Evolutionary conservation across 2,797 vertebrate genomes (phyloP).

Genomic region (Astyanax mexicanus): DNA sequence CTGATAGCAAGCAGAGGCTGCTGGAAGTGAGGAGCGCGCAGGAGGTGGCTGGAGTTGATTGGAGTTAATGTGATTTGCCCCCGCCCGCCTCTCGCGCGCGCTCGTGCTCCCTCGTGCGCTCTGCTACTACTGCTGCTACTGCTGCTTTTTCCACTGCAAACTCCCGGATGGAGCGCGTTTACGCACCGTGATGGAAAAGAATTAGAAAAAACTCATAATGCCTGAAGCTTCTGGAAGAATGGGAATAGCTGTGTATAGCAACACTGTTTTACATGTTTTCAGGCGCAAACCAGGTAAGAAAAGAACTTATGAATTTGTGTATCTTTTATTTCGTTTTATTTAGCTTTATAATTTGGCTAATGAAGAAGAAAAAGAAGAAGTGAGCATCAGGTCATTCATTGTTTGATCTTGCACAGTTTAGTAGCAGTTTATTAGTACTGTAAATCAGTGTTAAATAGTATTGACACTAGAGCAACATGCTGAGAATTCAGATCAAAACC

Average conservation of each 20-base stretch:
- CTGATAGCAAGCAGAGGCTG: background rate
- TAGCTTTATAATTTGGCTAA: background rate
- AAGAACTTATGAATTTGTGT: background rate
- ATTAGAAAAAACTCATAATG: slow-evolving; percentile 69
- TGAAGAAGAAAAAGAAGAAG: too few species aligned
- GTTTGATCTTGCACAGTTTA: too few species aligned
- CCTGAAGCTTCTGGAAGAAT: slow-evolving; percentile 73
- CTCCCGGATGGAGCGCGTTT: slow-evolving; percentile 44
- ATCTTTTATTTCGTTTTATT: too few species aligned
- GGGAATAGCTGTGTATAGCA: slow-evolving; percentile 77
- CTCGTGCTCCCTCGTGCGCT: too few species aligned
- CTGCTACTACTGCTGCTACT: too few species aligned
- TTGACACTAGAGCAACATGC: background rate
- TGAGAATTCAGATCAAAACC: too few species aligned
- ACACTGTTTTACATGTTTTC: slow-evolving; percentile 72
- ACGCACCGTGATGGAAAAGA: slow-evolving; percentile 70
- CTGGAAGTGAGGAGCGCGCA: background rate
- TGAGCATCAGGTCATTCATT: background rate
- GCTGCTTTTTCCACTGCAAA: slow-evolving; percentile 25
- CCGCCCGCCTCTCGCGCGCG: slow-evolving; percentile 45
- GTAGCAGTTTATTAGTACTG: too few species aligned
- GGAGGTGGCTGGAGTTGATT: slow-evolving; percentile 7
- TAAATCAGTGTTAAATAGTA: background rate
- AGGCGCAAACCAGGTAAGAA: slow-evolving; percentile 77
- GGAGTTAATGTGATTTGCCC: slow-evolving; percentile 47